phyloP scores from a whole-genome alignment of 2,797 vertebrate species.

The Threskiornis aethiopicus region DNA sequence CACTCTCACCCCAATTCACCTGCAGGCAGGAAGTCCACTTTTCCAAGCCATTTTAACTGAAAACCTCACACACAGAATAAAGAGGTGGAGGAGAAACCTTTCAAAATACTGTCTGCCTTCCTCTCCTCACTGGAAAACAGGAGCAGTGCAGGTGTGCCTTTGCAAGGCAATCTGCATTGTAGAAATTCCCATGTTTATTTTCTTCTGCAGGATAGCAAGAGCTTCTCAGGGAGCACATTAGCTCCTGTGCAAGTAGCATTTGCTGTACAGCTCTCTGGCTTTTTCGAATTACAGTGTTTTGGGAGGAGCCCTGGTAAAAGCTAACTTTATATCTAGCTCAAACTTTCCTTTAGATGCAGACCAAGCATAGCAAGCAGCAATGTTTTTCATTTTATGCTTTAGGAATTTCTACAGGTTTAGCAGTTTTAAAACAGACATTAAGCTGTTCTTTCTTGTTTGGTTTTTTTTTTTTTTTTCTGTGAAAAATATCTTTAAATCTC shows the following conservation, averaged over 20 bases:
- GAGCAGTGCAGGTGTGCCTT: accelerated
- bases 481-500: not conserved
- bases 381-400: not conserved
- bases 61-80: not conserved
- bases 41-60: not conserved
- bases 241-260: not conserved
- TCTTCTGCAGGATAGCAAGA: not conserved
- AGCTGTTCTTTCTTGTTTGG: not conserved
- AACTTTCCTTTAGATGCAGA: not conserved
- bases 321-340: not conserved
- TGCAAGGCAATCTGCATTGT: not conserved
- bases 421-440: not conserved
- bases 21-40: not conserved
- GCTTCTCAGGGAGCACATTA: not conserved
- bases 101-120: not conserved
- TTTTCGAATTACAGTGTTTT: not conserved
- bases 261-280: not conserved
- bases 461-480: not conserved
- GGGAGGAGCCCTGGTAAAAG: not conserved
- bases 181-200: not conserved
- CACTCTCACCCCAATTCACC: not conserved
- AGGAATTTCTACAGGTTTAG: not conserved
- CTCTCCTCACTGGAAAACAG: accelerated
- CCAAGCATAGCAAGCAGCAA: not conserved
- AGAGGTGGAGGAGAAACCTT: too few species aligned